A percentile compares a stretch with the other conserved stretches of the same genome.
These are phyloP conservation scores for Crotalus tigris DNA, from an alignment of 2,113 vertebrate species.

Conservation along the genomic window DNA sequence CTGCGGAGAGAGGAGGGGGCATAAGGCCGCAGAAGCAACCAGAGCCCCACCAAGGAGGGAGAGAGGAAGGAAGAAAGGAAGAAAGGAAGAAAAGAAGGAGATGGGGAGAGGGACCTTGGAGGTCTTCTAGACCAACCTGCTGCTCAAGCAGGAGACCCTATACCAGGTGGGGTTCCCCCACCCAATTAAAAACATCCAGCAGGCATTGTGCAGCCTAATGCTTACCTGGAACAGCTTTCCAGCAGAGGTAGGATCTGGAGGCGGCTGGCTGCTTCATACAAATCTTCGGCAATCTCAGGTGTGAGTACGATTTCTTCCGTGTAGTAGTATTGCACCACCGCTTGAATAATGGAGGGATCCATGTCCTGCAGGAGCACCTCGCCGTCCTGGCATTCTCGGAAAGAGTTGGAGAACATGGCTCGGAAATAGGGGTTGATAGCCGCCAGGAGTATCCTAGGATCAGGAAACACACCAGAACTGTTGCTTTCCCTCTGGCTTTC, in stretches of 20 bases:
- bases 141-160: too few relatives aligned
- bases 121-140: too few relatives aligned
- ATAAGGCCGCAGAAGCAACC: too few relatives aligned
- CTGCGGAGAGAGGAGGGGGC: slow-evolving; percentile 41
- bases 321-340: slow-evolving; percentile 77
- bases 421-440: slow-evolving; percentile 81
- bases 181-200: too few relatives aligned
- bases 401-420: slow-evolving; percentile 80
- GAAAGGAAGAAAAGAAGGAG: too few relatives aligned
- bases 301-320: slow-evolving; percentile 73
- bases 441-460: slow-evolving; percentile 74
- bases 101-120: too few relatives aligned
- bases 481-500: neutral
- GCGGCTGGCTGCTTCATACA: slow-evolving; percentile 79
- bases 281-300: slow-evolving; percentile 76
- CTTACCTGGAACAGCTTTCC: slow-evolving; percentile 78
- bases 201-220: neutral
- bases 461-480: neutral
- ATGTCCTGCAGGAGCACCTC: slow-evolving; percentile 79
- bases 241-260: slow-evolving; percentile 81
- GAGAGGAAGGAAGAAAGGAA: too few relatives aligned
- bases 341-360: slow-evolving; percentile 74
- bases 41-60: neutral
- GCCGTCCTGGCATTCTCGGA: slow-evolving; percentile 77
- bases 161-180: too few relatives aligned